These are phyloP conservation scores for Ceratosolen fusciceps DNA, from an alignment of 1,140 invertebrate species.

Conservation along the genomic window DNA sequence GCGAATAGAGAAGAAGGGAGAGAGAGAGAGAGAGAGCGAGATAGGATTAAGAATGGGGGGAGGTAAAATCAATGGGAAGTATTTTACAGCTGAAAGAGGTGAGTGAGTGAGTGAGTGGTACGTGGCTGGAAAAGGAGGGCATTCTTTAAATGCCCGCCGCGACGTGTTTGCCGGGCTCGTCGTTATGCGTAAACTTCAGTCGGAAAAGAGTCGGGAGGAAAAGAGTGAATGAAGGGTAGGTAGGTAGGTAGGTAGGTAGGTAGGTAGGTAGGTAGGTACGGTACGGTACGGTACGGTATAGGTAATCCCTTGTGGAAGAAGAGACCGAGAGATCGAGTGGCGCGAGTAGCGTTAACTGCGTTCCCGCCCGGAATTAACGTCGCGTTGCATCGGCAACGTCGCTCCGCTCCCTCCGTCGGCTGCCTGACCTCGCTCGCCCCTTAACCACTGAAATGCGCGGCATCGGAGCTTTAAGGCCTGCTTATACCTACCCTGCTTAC, in stretches of 20 bases:
- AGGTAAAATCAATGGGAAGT: neutral
- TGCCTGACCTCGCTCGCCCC: neutral
- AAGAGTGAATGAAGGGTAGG: too few relatives aligned
- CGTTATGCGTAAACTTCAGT: constrained; percentile 14
- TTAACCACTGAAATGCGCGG: neutral
- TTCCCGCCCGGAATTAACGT: constrained; percentile 22
- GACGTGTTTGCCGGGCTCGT: neutral
- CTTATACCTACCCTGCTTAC: neutral
- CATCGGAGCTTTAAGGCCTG: too few relatives aligned
- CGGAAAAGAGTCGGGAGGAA: neutral
- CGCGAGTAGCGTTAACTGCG: constrained; percentile 14
- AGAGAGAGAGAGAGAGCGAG: too few relatives aligned
- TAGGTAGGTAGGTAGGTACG: too few relatives aligned
- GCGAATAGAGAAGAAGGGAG: too few relatives aligned
- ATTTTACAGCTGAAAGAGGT: neutral
- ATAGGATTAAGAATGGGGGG: too few relatives aligned
- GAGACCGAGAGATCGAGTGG: neutral
- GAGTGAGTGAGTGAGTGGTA: too few relatives aligned
- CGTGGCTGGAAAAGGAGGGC: constrained; percentile 1
- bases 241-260: too few relatives aligned
- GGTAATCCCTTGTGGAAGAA: neutral
- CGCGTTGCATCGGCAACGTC: neutral
- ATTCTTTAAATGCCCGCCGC: neutral
- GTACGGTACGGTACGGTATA: neutral
- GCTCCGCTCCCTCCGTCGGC: neutral